Conservation (phyloP, 53 echinoderm and acorn worm genomes). For the Zoroaster sp. region DNA sequence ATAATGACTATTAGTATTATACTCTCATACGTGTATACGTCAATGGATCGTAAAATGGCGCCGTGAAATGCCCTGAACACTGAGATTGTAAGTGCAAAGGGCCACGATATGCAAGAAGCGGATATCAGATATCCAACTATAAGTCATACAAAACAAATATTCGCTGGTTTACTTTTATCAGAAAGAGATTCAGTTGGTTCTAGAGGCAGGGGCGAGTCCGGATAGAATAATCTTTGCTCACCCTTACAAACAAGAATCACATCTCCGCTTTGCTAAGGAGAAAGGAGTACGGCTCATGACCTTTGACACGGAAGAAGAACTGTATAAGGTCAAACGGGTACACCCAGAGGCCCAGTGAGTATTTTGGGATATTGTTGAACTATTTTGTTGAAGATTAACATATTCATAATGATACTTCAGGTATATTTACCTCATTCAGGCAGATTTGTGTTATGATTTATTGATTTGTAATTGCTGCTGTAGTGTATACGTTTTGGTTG, state of each 20-base stretch:
- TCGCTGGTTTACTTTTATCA: no score
- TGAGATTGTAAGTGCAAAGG: no score
- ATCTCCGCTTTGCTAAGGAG: conserved; percentile 72
- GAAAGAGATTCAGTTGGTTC: conserved; percentile 71
- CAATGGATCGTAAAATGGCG: no score
- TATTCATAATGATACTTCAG: not conserved
- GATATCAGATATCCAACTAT: no score
- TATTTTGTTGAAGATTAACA: not conserved
- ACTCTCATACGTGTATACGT: no score
- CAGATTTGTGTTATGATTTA: not conserved
- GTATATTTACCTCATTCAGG: not conserved
- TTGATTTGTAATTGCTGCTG: not conserved
- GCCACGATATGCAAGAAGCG: no score
- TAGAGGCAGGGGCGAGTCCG: conserved; percentile 66
- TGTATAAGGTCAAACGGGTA: conserved; percentile 71
- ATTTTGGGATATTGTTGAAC: not conserved
- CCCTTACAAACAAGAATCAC: conserved; percentile 94
- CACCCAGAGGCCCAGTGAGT: conserved; percentile 64
- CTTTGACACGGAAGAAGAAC: conserved; percentile 94
- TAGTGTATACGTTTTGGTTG: no score
- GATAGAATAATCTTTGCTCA: conserved; percentile 94
- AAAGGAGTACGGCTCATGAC: conserved; percentile 83
- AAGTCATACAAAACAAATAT: no score
- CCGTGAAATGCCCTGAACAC: no score
- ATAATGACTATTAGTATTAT: no score